phyloP scores from a whole-genome alignment of 2,888 invertebrate genomes.

The Pycnomerus fuliginosus region DNA sequence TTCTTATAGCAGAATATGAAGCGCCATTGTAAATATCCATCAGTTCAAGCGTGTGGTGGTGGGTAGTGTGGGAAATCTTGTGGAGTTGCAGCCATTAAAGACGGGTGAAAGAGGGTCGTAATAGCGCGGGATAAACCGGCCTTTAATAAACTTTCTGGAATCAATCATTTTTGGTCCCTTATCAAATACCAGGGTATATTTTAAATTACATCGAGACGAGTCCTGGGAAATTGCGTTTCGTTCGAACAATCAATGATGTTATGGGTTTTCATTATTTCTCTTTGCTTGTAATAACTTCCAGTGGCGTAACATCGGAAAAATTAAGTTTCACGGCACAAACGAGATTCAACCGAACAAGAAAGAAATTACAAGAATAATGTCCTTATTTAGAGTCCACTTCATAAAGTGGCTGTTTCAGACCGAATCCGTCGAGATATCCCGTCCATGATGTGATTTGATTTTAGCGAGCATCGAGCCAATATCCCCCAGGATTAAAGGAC shows the following conservation, averaged over 20 bases:
- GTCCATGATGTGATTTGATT: slow-evolving; percentile 27
- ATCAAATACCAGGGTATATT: slow-evolving; percentile 33
- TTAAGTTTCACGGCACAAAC: neutral
- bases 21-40: no score
- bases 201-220: slow-evolving; percentile 34
- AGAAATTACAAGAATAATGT: slow-evolving; percentile 25
- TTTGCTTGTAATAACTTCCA: slow-evolving; percentile 30
- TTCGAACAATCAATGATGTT: slow-evolving; percentile 34
- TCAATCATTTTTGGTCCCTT: slow-evolving; percentile 37
- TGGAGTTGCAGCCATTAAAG: no score
- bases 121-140: slow-evolving; percentile 22
- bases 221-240: slow-evolving; percentile 33
- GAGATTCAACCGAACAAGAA: slow-evolving; percentile 12
- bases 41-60: no score
- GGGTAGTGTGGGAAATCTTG: no score
- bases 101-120: no score
- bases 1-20: no score
- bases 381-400: slow-evolving; percentile 26
- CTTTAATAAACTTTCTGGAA: slow-evolving; percentile 36
- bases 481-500: slow-evolving; percentile 23
- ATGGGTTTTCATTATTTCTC: slow-evolving; percentile 37
- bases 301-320: slow-evolving; percentile 8
- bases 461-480: slow-evolving; percentile 22
- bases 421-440: slow-evolving; percentile 27
- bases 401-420: slow-evolving; percentile 27